A percentile compares a stretch with the other conserved stretches of the same genome.
These are phyloP conservation scores for Paratrypauchen microcephalus DNA, from an alignment of 2,797 vertebrate genomes.

Conservation along the genomic window DNA sequence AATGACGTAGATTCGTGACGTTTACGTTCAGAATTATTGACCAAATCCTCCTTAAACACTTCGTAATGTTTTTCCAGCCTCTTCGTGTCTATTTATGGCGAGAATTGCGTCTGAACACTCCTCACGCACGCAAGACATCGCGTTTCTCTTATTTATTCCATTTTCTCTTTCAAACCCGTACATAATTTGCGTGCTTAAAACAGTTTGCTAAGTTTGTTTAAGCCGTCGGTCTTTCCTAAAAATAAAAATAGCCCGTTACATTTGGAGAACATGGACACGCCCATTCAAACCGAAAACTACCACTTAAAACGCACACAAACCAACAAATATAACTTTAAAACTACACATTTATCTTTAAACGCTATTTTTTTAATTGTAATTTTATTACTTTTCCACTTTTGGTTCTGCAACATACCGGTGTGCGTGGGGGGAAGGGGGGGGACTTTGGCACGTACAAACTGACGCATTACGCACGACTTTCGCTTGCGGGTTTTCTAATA, in stretches of 20 bases:
- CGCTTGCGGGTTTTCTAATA: too few relatives aligned
- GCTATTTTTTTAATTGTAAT: too few relatives aligned
- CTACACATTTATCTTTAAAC: too few relatives aligned
- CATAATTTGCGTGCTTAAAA: neutral
- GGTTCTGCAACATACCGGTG: neutral
- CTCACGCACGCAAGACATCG: neutral
- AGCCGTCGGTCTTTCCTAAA: conserved; percentile 43
- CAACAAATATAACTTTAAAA: neutral
- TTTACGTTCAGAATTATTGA: neutral
- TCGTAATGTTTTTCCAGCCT: neutral
- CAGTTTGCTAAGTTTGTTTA: conserved; percentile 39
- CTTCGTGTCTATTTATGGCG: neutral
- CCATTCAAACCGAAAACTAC: neutral
- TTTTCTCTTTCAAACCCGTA: neutral
- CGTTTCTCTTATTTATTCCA: neutral
- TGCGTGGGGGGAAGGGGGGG: neutral
- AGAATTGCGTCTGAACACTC: neutral
- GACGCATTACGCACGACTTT: neutral
- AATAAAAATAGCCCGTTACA: conserved; percentile 65
- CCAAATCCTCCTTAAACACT: neutral
- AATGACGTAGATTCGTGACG: too few relatives aligned
- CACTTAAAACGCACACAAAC: neutral
- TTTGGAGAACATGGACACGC: conserved; percentile 29
- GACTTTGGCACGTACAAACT: neutral
- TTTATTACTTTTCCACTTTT: neutral